These are phyloP conservation scores for Monopis laevigella DNA, from an alignment of 2,888 invertebrate genomes.

Conservation along the genomic window DNA sequence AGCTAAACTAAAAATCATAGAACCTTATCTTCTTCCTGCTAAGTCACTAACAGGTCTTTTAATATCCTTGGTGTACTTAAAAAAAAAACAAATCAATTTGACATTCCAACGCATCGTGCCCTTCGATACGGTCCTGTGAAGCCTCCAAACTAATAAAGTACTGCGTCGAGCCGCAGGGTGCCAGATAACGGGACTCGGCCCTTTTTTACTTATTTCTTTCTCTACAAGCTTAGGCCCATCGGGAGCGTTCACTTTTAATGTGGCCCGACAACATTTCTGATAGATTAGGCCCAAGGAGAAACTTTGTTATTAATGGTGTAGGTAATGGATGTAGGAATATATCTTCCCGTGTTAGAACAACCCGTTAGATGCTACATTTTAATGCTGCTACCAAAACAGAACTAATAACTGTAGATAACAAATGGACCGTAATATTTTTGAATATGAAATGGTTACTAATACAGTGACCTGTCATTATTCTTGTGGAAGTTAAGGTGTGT, in stretches of 20 bases:
- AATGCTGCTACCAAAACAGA: constrained; percentile 4
- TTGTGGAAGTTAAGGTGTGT: no score
- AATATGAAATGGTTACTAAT: no score
- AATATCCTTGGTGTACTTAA: background rate
- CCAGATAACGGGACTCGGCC: constrained; percentile 33
- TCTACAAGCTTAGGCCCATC: constrained; percentile 28
- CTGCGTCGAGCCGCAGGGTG: constrained; percentile 11
- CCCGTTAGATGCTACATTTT: constrained; percentile 6
- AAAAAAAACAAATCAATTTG: constrained; percentile 2
- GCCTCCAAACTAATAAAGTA: constrained; percentile 10
- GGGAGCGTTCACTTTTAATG: constrained; percentile 59
- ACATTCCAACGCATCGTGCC: constrained; percentile 6
- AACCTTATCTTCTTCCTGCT: no score
- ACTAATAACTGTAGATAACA: constrained; percentile 6
- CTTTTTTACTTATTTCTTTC: constrained; percentile 48
- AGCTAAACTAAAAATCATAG: no score
- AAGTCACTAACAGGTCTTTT: constrained; percentile 4
- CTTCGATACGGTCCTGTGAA: constrained; percentile 5
- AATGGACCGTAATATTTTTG: no score
- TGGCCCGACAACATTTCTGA: constrained; percentile 27
- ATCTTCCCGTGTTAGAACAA: constrained; percentile 1
- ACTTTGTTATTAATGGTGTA: constrained; percentile 10
- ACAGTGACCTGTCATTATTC: no score
- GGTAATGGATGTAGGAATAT: constrained; percentile 9
- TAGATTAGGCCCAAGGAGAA: constrained; percentile 5